These are phyloP conservation scores for Desmodus rotundus DNA, from an alignment of 2,113 vertebrate genomes.

Conservation along the genomic window DNA sequence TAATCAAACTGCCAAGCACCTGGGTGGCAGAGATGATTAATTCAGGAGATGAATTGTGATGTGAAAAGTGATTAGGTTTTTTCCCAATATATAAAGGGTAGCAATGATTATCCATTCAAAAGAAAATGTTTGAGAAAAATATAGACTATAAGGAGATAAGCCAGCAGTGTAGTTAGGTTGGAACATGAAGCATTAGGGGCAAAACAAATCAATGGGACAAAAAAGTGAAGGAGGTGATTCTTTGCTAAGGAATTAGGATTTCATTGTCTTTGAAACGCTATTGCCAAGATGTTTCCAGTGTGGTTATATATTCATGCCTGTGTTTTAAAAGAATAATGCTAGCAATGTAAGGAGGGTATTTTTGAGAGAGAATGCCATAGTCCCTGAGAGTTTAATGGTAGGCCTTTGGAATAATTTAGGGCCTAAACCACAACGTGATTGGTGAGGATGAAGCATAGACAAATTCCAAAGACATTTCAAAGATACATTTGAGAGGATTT, in stretches of 20 bases:
- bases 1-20: neutral
- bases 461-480: slow-evolving; percentile 69
- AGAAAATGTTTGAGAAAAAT: neutral
- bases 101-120: neutral
- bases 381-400: neutral
- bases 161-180: neutral
- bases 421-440: neutral
- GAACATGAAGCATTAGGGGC: neutral
- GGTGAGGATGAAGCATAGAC: neutral
- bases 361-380: neutral
- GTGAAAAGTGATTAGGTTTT: neutral
- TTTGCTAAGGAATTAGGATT: neutral
- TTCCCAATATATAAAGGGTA: neutral
- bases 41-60: neutral
- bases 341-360: neutral
- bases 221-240: neutral
- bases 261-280: neutral
- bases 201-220: neutral
- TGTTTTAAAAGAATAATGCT: neutral
- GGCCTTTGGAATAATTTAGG: neutral
- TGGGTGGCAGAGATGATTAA: neutral
- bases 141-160: neutral
- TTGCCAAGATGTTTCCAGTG: neutral
- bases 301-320: neutral
- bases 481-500: slow-evolving; percentile 58